Percentiles rank a stretch among this genome's conserved stretches.
These are phyloP conservation scores for Pseudocheirus occidentalis DNA, from an alignment of 2,797 vertebrate genomes.

Conservation along the genomic window DNA sequence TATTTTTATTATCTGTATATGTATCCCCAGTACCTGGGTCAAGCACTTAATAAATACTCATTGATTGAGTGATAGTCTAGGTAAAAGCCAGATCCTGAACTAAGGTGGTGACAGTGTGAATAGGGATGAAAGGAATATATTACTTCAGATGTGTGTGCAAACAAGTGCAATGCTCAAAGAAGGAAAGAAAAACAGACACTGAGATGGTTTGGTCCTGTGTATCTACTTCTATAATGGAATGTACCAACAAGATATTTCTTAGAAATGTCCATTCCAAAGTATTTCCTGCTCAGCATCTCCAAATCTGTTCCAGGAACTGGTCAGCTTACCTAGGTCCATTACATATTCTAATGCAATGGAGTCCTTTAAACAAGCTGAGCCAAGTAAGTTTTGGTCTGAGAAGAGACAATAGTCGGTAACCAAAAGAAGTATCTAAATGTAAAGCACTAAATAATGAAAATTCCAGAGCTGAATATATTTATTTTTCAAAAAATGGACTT, in stretches of 20 bases:
- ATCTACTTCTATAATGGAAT: constrained; percentile 25
- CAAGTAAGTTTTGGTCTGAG: neutral
- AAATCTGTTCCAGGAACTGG: neutral
- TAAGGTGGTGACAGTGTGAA: neutral
- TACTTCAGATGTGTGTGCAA: constrained; percentile 54
- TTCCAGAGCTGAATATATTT: constrained; percentile 64
- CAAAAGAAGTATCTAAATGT: constrained; percentile 29
- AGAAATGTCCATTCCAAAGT: neutral
- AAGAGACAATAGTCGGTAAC: constrained; percentile 7
- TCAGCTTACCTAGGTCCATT: neutral
- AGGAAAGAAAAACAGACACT: constrained; percentile 41
- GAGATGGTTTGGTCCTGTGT: neutral
- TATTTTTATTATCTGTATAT: neutral
- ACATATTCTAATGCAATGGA: neutral
- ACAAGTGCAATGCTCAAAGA: constrained; percentile 23
- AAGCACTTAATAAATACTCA: neutral
- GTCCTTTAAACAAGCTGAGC: neutral
- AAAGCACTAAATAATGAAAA: constrained; percentile 35
- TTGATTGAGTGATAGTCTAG: neutral
- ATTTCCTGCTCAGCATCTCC: neutral
- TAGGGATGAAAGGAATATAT: constrained; percentile 22
- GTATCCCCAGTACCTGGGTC: neutral
- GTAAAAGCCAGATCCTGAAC: neutral
- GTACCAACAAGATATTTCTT: neutral
- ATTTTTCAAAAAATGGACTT: constrained; percentile 73